Conservation (phyloP, 2,797 vertebrate genomes). For the Geotrypetes seraphini region DNA sequence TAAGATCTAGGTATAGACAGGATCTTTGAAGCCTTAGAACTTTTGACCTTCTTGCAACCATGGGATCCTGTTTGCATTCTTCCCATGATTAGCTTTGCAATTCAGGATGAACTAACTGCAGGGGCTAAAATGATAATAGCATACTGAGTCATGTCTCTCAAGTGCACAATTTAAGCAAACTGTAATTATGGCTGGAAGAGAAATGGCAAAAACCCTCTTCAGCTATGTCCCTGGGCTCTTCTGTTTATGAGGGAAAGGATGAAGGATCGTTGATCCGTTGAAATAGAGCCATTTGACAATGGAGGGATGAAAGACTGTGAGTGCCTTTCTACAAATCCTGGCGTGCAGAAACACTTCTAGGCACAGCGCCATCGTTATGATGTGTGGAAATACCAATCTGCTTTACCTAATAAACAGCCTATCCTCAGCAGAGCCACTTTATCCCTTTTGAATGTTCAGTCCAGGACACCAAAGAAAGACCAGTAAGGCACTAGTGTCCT, state of each 20-base stretch:
- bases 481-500: too few relatives aligned
- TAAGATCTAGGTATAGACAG: too few relatives aligned
- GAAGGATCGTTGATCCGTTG: neutral
- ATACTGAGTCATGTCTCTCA: constrained; percentile 19
- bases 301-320: constrained; percentile 9
- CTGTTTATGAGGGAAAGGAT: neutral
- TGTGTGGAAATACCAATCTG: constrained; percentile 1
- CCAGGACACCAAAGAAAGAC: too few relatives aligned
- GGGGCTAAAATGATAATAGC: constrained; percentile 6
- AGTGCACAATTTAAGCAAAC: neutral
- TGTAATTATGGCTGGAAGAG: constrained; percentile 9
- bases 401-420: neutral
- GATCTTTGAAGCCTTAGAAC: too few relatives aligned
- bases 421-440: too few relatives aligned
- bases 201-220: too few relatives aligned
- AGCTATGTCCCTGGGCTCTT: neutral
- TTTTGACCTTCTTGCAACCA: too few relatives aligned
- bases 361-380: neutral
- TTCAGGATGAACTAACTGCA: too few relatives aligned
- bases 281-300: constrained; percentile 4
- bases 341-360: neutral
- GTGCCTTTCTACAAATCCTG: constrained; percentile 7
- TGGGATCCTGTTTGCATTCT: too few relatives aligned
- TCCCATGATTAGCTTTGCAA: too few relatives aligned
- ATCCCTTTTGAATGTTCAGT: too few relatives aligned